A percentile compares a stretch with the other conserved stretches of the same genome.
phyloP scores from a whole-genome alignment of 2,797 vertebrate genomes.

The Hoplostethus atlanticus region DNA sequence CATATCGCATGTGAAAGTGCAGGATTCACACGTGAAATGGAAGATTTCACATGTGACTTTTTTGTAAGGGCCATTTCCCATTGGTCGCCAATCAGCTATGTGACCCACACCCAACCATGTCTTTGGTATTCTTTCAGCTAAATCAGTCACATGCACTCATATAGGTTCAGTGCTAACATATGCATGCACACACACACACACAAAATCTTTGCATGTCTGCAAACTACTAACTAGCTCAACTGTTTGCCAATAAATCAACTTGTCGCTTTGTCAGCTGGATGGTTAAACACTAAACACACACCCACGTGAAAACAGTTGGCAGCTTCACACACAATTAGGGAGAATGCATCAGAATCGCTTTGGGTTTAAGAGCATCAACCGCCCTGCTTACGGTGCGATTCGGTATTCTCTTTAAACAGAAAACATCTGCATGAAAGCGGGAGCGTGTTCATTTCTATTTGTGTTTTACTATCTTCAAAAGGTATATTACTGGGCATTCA shows the following conservation, averaged over 20 bases:
- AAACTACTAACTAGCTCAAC: conserved; percentile 91
- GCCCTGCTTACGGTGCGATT: conserved; percentile 69
- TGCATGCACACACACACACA: conserved; percentile 26
- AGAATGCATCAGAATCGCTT: conserved; percentile 85
- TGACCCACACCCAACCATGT: conserved; percentile 29
- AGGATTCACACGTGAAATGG: no score
- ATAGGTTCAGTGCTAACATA: conserved; percentile 6
- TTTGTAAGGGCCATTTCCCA: neutral
- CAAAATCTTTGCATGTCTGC: conserved; percentile 40
- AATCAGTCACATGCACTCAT: conserved; percentile 19
- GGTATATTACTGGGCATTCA: conserved; percentile 49
- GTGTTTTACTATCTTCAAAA: conserved; percentile 58
- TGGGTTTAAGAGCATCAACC: conserved; percentile 84
- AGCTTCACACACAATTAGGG: conserved; percentile 90
- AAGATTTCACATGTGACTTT: no score
- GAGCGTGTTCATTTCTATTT: conserved; percentile 41
- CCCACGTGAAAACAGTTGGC: conserved; percentile 83
- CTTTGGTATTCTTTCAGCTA: conserved; percentile 30
- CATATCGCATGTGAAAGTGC: no score
- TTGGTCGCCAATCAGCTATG: conserved; percentile 37
- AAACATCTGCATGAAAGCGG: conserved; percentile 71
- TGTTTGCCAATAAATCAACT: conserved; percentile 96
- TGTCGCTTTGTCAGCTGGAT: conserved; percentile 90
- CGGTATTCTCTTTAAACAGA: conserved; percentile 88
- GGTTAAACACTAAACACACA: conserved; percentile 89